Percentiles rank a stretch among this genome's conserved stretches.
phyloP scores from a whole-genome alignment of 2,888 invertebrate genomes.

The Tineola bisselliella region DNA sequence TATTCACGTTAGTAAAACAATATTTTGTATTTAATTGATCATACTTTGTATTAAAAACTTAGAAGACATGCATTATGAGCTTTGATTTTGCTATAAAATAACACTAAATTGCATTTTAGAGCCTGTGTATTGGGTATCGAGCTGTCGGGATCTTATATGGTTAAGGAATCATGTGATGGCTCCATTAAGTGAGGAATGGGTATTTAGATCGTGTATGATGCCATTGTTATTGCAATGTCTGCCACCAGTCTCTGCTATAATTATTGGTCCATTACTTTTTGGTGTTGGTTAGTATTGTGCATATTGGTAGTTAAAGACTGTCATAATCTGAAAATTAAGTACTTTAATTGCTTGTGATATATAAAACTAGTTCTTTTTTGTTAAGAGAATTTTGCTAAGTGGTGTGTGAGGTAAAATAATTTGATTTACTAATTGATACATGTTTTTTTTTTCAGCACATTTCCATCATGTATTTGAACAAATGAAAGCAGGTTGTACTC shows the following conservation, averaged over 20 bases:
- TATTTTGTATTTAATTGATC: too few relatives aligned
- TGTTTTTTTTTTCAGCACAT: conserved; percentile 73
- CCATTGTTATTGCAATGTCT: conserved; percentile 88
- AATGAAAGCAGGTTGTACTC: conserved; percentile 74
- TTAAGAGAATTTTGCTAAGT: too few relatives aligned
- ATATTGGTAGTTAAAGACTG: background rate
- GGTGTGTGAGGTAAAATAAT: too few relatives aligned
- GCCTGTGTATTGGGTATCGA: conserved; percentile 76
- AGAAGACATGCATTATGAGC: background rate
- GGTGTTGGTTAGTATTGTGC: conserved; percentile 82
- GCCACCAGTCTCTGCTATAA: conserved; percentile 76
- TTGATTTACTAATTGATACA: too few relatives aligned
- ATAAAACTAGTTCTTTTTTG: too few relatives aligned
- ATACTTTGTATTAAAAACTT: background rate
- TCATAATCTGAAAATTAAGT: background rate
- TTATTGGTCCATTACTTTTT: conserved; percentile 90
- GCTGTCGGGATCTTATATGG: conserved; percentile 81
- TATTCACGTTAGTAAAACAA: conserved; percentile 69
- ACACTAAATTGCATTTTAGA: conserved; percentile 52
- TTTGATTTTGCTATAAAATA: background rate
- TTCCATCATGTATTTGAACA: conserved; percentile 91
- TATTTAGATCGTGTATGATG: conserved; percentile 95
- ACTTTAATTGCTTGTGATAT: too few relatives aligned
- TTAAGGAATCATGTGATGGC: conserved; percentile 90
- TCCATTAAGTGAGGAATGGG: conserved; percentile 94